Evolutionary conservation across 2,888 invertebrate species (phyloP), one percentile per base, ranked within the genome.

Genomic region (Notodonta dromedarius): DNA sequence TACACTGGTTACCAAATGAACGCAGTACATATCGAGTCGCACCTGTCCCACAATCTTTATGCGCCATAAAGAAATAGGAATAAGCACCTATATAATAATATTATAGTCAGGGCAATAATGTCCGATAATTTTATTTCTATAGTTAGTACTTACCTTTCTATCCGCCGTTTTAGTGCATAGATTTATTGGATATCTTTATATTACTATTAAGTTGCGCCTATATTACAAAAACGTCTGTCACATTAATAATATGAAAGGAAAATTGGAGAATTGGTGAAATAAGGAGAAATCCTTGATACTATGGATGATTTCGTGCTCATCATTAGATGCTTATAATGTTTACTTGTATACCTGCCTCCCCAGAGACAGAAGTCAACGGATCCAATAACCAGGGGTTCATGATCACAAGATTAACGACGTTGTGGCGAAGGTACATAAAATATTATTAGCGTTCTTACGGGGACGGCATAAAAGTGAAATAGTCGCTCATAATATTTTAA

Each of bases 1-100:
- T 70, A 57, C 65, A 58, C 63, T 63, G 59, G 67, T 56, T 65
- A 62, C 65, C 62, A 69, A 73, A 75, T 73, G 65, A 75, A 71
- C 61, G 59, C 58, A 62, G 69, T 69, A 72, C 63, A 62, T 69
- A 69, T 59, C 57, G 58, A 59, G 65, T 64, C 73, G 75, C 73
- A 75, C 70, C 76, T 75, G 69, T 66, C 59, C 61, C 39, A 64
- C 61, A 63, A 44, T 70, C 73, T 74, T 75, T 69, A 74, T 70
- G 44, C 13, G 14, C 60, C 63, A 24, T 73, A 70, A 73, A 74
- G 39, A 58, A 62, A 61, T 58, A 56, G 61, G 64, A 66, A 68
- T 56, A 53, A 46, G 57, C 32, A 61, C 60, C 24, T 24, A 24
- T 24, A 72, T 73, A 9, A 46, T 46, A 46, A n/a, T 5, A 11